Percentiles rank a stretch among this genome's conserved stretches.
These are phyloP conservation scores for Bombus balteatus DNA, from an alignment of 1,140 invertebrate species.

Conservation along the genomic window DNA sequence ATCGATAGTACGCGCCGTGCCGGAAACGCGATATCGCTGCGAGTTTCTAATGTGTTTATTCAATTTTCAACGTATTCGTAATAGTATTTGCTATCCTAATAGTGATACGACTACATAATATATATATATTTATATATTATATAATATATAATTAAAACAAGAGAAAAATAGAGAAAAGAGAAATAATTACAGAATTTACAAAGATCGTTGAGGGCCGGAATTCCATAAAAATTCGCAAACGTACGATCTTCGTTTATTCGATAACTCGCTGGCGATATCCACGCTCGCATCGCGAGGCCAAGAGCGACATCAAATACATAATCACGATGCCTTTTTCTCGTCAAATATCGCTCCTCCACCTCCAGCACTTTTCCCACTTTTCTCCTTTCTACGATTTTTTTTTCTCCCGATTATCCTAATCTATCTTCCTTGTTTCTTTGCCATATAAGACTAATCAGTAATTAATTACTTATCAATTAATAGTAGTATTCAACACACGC, in stretches of 20 bases:
- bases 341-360: neutral
- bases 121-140: too few species aligned
- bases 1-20: slow-evolving; percentile 39
- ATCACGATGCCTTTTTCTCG: neutral
- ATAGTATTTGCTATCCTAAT: too few species aligned
- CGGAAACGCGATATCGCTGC: slow-evolving; percentile 44
- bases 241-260: neutral
- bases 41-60: slow-evolving; percentile 30
- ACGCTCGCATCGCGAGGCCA: slow-evolving; percentile 23
- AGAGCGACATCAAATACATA: neutral
- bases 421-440: slow-evolving; percentile 45
- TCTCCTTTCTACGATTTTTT: slow-evolving; percentile 31
- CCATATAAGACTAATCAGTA: slow-evolving; percentile 70
- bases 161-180: neutral
- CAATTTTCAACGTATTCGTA: too few species aligned
- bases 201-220: neutral
- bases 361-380: neutral
- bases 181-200: slow-evolving; percentile 25
- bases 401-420: slow-evolving; percentile 58
- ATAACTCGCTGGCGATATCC: slow-evolving; percentile 37
- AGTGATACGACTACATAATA: too few species aligned
- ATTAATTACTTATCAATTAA: slow-evolving; percentile 80
- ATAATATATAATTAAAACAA: neutral
- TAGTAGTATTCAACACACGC: slow-evolving; percentile 80
- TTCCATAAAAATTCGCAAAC: slow-evolving; percentile 13